phyloP scores from a whole-genome alignment of 2,888 invertebrate genomes.

The Arctia plantaginis region DNA sequence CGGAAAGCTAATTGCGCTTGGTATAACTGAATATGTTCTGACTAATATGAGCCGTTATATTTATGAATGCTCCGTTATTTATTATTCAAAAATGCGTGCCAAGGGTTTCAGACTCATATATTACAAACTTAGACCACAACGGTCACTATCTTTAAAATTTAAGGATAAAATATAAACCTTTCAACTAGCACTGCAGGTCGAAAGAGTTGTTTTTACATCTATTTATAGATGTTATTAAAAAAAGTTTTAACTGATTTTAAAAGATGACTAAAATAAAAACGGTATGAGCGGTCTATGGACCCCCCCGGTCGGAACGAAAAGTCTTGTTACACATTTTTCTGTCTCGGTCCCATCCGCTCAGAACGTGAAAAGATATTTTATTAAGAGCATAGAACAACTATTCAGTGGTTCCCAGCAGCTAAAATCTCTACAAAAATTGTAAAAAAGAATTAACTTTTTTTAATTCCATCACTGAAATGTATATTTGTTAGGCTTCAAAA shows the following conservation, averaged over 20 bases:
- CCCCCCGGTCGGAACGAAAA: too few relatives aligned
- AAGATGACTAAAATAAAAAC: too few relatives aligned
- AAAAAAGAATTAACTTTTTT: conserved; percentile 24
- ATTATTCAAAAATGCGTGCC: neutral
- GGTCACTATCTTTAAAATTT: too few relatives aligned
- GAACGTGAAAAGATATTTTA: too few relatives aligned
- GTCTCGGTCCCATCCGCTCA: too few relatives aligned
- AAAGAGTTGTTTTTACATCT: neutral
- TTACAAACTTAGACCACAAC: neutral
- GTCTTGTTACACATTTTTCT: too few relatives aligned
- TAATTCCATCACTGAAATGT: conserved; percentile 38
- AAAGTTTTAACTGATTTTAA: neutral
- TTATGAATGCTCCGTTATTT: neutral
- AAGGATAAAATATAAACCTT: too few relatives aligned
- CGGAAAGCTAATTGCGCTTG: conserved; percentile 68
- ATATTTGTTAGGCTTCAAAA: conserved; percentile 59
- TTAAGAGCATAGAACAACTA: neutral
- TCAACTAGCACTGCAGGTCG: neutral
- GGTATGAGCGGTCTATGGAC: too few relatives aligned
- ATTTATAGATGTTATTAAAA: neutral
- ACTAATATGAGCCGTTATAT: neutral
- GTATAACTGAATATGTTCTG: conserved; percentile 53
- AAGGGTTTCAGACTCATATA: neutral
- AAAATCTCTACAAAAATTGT: conserved; percentile 14
- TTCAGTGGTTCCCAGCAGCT: neutral